phyloP scores from a whole-genome alignment of 1,140 invertebrate species.

The Plodia interpunctella region DNA sequence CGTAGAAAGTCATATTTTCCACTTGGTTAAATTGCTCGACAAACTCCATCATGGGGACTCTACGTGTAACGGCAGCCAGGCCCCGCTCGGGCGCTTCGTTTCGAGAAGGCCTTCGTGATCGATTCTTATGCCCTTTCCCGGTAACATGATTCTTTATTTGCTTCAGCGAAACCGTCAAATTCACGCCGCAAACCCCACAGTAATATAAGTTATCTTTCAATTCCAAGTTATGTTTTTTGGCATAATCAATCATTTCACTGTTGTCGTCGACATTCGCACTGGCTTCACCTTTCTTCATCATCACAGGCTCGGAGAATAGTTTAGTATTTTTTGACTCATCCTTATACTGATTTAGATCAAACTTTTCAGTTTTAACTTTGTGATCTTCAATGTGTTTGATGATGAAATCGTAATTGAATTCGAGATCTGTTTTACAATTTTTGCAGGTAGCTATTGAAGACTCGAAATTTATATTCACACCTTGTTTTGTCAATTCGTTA shows the following conservation, averaged over 20 bases:
- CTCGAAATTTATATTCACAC: constrained; percentile 21
- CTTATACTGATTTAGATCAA: neutral
- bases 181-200: constrained; percentile 27
- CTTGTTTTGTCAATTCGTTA: constrained; percentile 16
- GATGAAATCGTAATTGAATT: constrained; percentile 18
- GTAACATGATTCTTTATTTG: constrained; percentile 28
- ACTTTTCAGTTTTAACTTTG: neutral
- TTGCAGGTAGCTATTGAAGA: constrained; percentile 20
- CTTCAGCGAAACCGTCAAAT: constrained; percentile 24
- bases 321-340: neutral
- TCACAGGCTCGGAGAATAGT: neutral
- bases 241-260: constrained; percentile 15
- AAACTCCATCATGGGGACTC: neutral
- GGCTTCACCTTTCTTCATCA: neutral
- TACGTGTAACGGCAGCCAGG: neutral
- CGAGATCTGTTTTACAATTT: constrained; percentile 18
- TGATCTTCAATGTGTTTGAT: constrained; percentile 23
- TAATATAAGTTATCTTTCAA: constrained; percentile 22
- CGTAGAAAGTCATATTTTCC: neutral
- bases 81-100: neutral
- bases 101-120: neutral
- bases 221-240: constrained; percentile 25
- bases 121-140: constrained; percentile 19
- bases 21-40: neutral
- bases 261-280: neutral